A percentile compares a stretch with the other conserved stretches of the same genome.
Conservation (phyloP, 2,797 vertebrate genomes). For the Coregonus ussuriensis region DNA sequence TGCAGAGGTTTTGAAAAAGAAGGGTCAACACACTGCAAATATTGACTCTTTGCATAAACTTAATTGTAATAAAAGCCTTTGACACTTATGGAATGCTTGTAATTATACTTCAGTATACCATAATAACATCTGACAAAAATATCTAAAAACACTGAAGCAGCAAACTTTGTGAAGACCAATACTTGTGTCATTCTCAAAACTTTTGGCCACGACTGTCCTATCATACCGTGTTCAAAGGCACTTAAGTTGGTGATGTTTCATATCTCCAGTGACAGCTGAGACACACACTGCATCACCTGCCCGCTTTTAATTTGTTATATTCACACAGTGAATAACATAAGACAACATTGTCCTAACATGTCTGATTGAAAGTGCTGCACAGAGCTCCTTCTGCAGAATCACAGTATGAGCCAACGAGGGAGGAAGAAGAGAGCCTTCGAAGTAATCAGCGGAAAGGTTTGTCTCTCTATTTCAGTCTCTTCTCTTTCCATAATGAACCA, state of each 20-base stretch:
- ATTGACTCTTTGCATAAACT: too few relatives aligned
- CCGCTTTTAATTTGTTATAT: background rate
- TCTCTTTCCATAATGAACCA: conserved; percentile 39
- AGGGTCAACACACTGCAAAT: too few relatives aligned
- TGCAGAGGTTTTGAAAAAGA: too few relatives aligned
- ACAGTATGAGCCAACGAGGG: background rate
- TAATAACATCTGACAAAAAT: too few relatives aligned
- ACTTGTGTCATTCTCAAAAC: too few relatives aligned
- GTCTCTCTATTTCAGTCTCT: conserved; percentile 13
- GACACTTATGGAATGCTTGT: too few relatives aligned
- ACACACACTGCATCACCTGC: background rate
- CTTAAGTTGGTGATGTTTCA: background rate
- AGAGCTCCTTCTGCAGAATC: background rate
- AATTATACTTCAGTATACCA: too few relatives aligned
- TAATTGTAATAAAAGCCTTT: too few relatives aligned
- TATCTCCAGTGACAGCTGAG: background rate
- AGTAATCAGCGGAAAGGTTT: conserved; percentile 21
- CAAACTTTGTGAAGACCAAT: too few relatives aligned
- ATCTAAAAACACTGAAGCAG: too few relatives aligned
- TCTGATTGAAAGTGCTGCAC: background rate
- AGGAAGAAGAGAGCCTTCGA: conserved; percentile 14
- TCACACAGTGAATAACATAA: background rate
- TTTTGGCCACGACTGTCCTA: too few relatives aligned
- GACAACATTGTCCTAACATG: background rate
- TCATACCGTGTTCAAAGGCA: too few relatives aligned